Percentiles rank a stretch among this genome's conserved stretches.
Conservation (phyloP, 2,888 invertebrate genomes). For the Mesorhabditis spiculigera region DNA sequence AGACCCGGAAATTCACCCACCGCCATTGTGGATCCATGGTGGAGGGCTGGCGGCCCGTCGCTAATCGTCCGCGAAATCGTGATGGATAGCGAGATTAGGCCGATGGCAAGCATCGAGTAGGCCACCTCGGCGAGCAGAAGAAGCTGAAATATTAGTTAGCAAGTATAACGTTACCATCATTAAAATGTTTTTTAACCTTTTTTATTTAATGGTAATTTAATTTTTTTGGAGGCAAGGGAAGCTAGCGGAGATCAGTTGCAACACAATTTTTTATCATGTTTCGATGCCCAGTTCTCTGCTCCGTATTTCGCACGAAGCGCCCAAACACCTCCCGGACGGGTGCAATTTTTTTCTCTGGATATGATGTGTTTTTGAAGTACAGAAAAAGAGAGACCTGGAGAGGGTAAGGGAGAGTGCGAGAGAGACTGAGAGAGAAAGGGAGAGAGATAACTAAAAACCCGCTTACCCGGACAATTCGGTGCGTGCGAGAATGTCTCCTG, state of each 20-base stretch:
- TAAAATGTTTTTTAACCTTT: neutral
- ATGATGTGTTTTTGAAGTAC: no score
- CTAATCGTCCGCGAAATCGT: neutral
- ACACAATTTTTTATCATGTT: no score
- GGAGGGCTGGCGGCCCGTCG: neutral
- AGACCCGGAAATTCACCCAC: neutral
- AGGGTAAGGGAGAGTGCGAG: no score
- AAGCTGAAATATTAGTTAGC: neutral
- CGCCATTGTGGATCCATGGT: neutral
- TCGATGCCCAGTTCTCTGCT: no score
- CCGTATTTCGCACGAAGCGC: no score
- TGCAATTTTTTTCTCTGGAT: no score
- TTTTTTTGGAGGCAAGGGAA: no score
- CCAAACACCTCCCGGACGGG: no score
- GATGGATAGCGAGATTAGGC: neutral
- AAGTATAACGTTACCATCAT: neutral
- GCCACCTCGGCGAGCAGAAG: neutral
- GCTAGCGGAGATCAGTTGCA: no score
- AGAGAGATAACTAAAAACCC: neutral
- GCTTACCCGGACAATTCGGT: conserved; percentile 4
- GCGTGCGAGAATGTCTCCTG: neutral
- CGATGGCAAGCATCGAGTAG: neutral
- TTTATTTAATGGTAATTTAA: no score
- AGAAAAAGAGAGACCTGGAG: no score
- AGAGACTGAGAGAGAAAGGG: no score